These are phyloP conservation scores for Hipparchia sbordonii DNA, from an alignment of 2,888 invertebrate species.

Conservation along the genomic window DNA sequence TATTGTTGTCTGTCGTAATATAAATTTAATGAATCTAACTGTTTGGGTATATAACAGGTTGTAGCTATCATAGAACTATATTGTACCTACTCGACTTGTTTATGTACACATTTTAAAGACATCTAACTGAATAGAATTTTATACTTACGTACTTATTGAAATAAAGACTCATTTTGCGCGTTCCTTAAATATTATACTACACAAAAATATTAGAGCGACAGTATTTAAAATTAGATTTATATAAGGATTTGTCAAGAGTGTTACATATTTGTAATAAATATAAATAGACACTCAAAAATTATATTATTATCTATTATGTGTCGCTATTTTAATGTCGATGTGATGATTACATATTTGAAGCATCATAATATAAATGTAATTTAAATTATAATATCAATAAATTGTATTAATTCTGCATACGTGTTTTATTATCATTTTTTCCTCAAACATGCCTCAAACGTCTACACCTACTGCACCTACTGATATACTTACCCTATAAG, in stretches of 20 bases:
- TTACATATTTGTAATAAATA: conserved; percentile 24
- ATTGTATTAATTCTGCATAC: conserved; percentile 45
- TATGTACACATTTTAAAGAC: conserved; percentile 25
- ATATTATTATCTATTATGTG: conserved; percentile 33
- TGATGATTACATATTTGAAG: conserved; percentile 44
- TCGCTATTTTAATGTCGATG: conserved; percentile 42
- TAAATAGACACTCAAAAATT: conserved; percentile 26
- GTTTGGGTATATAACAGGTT: conserved; percentile 18
- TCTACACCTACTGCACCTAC: no score
- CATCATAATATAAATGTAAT: conserved; percentile 45
- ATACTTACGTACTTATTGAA: conserved; percentile 24
- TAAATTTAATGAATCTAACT: conserved; percentile 7
- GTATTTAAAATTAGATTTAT: conserved; percentile 35
- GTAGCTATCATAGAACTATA: conserved; percentile 21
- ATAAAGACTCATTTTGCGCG: conserved; percentile 42
- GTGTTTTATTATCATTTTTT: conserved; percentile 26
- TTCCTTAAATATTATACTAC: conserved; percentile 41
- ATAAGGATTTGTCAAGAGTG: conserved; percentile 33
- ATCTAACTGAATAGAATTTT: conserved; percentile 30
- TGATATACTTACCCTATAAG: no score
- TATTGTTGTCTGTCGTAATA: conserved; percentile 15
- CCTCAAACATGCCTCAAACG: no score
- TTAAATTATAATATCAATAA: conserved; percentile 51
- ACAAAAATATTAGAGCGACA: conserved; percentile 34
- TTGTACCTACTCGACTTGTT: conserved; percentile 12